A percentile compares a stretch with the other conserved stretches of the same genome.
Conservation (phyloP, 2,888 invertebrate genomes). For the Periphyllus acericola region DNA sequence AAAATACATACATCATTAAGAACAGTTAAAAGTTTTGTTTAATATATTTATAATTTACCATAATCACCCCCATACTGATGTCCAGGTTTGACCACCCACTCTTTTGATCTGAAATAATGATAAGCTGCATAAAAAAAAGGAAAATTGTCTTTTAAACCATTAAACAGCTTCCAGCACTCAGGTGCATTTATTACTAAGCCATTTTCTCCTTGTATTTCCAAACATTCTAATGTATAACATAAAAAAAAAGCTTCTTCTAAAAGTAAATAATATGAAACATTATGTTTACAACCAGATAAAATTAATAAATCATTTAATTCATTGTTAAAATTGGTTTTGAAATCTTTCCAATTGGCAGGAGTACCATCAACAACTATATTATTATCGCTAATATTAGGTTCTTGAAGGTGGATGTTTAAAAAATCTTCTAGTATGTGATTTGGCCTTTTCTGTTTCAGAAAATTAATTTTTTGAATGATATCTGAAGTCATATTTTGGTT, state of each 20-base stretch:
- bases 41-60: constrained; percentile 69
- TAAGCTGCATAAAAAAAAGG: constrained; percentile 80
- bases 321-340: constrained; percentile 27
- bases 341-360: constrained; percentile 41
- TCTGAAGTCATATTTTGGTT: neutral
- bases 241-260: constrained; percentile 84
- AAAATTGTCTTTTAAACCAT: constrained; percentile 73
- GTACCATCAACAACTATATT: neutral
- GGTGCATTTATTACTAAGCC: constrained; percentile 70
- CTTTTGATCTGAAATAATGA: constrained; percentile 86
- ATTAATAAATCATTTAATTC: constrained; percentile 63
- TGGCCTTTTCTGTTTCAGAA: neutral
- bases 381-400: neutral
- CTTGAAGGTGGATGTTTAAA: neutral
- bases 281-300: constrained; percentile 72
- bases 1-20: neutral
- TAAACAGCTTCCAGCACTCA: constrained; percentile 73
- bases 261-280: constrained; percentile 71
- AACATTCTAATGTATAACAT: constrained; percentile 74
- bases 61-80: constrained; percentile 90
- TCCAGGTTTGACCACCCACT: constrained; percentile 90
- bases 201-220: constrained; percentile 72
- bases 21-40: neutral
- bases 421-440: neutral
- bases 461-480: neutral